phyloP scores from a whole-genome alignment of 2,888 invertebrate genomes.

The Tetranychus truncatus region DNA sequence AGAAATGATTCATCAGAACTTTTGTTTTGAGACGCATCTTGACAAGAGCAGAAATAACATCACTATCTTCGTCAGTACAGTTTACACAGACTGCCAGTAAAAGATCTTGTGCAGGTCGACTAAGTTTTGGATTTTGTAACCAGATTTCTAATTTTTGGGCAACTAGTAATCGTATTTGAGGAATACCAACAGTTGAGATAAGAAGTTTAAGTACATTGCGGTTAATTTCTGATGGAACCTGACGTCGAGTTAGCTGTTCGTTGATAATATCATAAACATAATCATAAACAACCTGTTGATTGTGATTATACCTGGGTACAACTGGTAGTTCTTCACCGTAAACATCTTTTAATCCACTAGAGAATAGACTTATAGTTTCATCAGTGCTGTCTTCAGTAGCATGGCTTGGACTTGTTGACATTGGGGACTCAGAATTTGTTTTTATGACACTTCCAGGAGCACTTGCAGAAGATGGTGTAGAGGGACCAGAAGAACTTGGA shows the following conservation, averaged over 20 bases:
- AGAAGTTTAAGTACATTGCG: constrained; percentile 70
- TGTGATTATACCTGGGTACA: constrained; percentile 41
- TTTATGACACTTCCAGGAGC: neutral
- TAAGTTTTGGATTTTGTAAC: constrained; percentile 85
- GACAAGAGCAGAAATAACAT: constrained; percentile 63
- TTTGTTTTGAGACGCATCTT: constrained; percentile 85
- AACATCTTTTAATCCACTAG: constrained; percentile 11
- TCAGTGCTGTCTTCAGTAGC: constrained; percentile 32
- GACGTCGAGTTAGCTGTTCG: constrained; percentile 65
- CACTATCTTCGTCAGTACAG: constrained; percentile 52
- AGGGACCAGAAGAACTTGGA: constrained; percentile 23
- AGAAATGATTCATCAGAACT: constrained; percentile 68
- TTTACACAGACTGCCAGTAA: constrained; percentile 76
- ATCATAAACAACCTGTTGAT: constrained; percentile 51
- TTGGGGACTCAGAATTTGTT: constrained; percentile 1
- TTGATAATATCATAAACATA: constrained; percentile 67
- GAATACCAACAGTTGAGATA: constrained; percentile 63
- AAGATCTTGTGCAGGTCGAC: constrained; percentile 75
- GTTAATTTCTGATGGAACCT: constrained; percentile 53
- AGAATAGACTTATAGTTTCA: constrained; percentile 25
- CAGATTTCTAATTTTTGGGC: constrained; percentile 70
- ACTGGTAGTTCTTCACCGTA: constrained; percentile 22
- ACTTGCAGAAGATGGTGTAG: constrained; percentile 6
- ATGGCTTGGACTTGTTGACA: constrained; percentile 15
- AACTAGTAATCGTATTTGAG: constrained; percentile 60